These are phyloP conservation scores for Otolemur garnettii DNA, from an alignment of 2,113 vertebrate species.

Conservation along the genomic window DNA sequence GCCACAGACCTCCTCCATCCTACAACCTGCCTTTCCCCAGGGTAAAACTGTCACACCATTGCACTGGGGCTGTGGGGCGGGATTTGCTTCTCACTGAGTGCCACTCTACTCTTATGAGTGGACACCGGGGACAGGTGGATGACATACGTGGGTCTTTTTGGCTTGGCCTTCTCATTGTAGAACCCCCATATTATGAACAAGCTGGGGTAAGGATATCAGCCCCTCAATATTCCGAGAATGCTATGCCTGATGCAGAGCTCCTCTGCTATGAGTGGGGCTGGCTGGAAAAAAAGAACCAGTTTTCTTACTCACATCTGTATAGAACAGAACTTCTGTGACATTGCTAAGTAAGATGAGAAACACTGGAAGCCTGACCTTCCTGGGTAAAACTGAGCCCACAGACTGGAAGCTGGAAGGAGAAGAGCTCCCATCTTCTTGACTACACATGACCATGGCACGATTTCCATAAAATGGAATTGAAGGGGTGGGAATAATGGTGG, in stretches of 20 bases:
- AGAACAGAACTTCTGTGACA: background rate
- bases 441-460: rapidly evolving
- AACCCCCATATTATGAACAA: background rate
- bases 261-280: background rate
- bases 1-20: background rate
- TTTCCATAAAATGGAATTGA: background rate
- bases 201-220: background rate
- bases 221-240: too few species aligned
- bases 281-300: background rate
- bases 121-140: rapidly evolving
- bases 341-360: background rate
- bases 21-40: background rate
- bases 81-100: background rate
- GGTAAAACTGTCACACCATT: background rate
- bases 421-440: background rate
- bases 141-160: background rate
- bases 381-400: background rate
- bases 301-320: background rate
- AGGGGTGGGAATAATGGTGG: rapidly evolving
- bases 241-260: background rate
- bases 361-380: background rate
- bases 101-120: background rate
- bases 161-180: background rate
- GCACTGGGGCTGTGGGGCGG: background rate
- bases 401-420: background rate